These are phyloP conservation scores for Agraylea sexmaculata DNA, from an alignment of 1,140 invertebrate genomes.

Conservation along the genomic window DNA sequence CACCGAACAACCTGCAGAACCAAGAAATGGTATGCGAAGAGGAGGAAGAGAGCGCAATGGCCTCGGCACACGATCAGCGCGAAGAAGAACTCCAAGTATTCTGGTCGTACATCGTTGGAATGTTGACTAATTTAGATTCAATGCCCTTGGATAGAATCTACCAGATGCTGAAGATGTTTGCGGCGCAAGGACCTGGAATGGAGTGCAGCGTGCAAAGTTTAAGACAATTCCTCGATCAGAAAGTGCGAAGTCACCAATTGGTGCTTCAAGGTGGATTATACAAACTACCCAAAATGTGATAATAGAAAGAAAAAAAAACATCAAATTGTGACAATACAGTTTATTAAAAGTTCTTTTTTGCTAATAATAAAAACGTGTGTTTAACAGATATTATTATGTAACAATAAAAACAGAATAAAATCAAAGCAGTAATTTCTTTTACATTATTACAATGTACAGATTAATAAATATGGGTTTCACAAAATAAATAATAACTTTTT, in stretches of 20 bases:
- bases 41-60: slow-evolving; percentile 90
- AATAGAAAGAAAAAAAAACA: too few species aligned
- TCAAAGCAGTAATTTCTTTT: too few species aligned
- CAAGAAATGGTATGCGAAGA: slow-evolving; percentile 72
- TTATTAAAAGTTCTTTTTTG: too few species aligned
- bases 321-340: too few species aligned
- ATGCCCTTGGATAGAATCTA: slow-evolving; percentile 89
- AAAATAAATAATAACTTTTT: too few species aligned
- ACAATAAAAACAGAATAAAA: too few species aligned
- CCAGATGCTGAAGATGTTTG: slow-evolving; percentile 95
- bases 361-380: too few species aligned
- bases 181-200: slow-evolving; percentile 70
- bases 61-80: slow-evolving; percentile 81
- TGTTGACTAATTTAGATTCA: slow-evolving; percentile 91
- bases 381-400: too few species aligned
- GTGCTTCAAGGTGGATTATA: slow-evolving; percentile 78
- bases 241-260: slow-evolving; percentile 82
- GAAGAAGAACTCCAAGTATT: slow-evolving; percentile 91
- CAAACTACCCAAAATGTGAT: slow-evolving; percentile 59
- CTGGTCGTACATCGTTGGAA: slow-evolving; percentile 94
- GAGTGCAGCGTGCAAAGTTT: slow-evolving; percentile 84
- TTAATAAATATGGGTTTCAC: too few species aligned
- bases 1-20: slow-evolving; percentile 27
- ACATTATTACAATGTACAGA: too few species aligned
- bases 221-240: slow-evolving; percentile 80